phyloP scores from a whole-genome alignment of 2,888 invertebrate species.

The Eristalis intricaria region DNA sequence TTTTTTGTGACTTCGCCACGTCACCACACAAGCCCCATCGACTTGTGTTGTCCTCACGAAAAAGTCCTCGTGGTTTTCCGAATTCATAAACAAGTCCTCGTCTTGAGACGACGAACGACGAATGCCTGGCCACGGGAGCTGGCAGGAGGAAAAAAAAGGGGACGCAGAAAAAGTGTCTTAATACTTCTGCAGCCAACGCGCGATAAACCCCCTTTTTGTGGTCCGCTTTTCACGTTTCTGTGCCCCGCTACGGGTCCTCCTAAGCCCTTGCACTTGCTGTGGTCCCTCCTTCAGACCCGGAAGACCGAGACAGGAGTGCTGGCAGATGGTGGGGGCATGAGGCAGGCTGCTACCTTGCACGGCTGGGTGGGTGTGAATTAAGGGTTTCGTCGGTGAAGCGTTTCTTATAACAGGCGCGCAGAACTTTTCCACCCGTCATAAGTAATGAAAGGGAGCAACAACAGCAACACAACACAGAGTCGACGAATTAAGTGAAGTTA shows the following conservation, averaged over 20 bases:
- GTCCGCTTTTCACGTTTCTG: background rate
- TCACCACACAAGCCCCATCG: slow-evolving; percentile 18
- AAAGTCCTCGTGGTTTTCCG: slow-evolving; percentile 30
- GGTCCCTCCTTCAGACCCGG: background rate
- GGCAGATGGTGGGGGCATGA: no score
- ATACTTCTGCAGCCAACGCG: slow-evolving; percentile 37
- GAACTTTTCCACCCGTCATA: slow-evolving; percentile 62
- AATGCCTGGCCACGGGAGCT: slow-evolving; percentile 11
- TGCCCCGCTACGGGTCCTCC: background rate
- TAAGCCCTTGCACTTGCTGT: slow-evolving; percentile 19
- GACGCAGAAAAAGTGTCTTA: slow-evolving; percentile 23
- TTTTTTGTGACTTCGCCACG: slow-evolving; percentile 2
- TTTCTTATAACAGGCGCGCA: slow-evolving; percentile 46
- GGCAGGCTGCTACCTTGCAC: background rate
- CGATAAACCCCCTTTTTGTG: slow-evolving; percentile 11
- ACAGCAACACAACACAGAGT: background rate
- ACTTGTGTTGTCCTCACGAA: slow-evolving; percentile 17
- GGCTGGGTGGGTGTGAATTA: slow-evolving; percentile 52
- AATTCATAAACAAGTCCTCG: slow-evolving; percentile 48
- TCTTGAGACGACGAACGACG: background rate
- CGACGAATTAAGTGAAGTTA: slow-evolving; percentile 13
- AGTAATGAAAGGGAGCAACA: slow-evolving; percentile 47
- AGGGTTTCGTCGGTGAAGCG: slow-evolving; percentile 44
- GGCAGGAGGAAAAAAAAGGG: background rate
- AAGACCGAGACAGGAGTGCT: no score